Evolutionary conservation across 1,140 invertebrate genomes (phyloP), one percentile per base, ranked within the genome.

Genomic region (Ctenoplectra terminalis): DNA sequence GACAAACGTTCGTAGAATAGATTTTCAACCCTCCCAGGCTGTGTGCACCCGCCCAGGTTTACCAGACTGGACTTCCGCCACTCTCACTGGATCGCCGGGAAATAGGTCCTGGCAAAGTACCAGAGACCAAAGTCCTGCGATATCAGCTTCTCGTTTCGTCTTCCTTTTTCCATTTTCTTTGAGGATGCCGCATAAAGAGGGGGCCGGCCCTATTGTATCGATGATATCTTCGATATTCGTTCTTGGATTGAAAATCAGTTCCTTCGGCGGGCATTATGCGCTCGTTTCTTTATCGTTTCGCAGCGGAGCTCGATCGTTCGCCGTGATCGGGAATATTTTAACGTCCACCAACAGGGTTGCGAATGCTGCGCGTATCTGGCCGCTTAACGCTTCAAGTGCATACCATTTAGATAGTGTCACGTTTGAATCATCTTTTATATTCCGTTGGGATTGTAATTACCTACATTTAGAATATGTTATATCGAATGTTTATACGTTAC

Each of bases 41-140:
- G 17, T n/a, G 40, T 23, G 60, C 58, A 50, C 48, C 11, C 87
- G 40, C 52, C 26, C 34, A 23, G 71, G 71, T 66, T 86, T 82
- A 88, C 84, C 87, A 86, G 87, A 87, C 86, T 84, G 86, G 83
- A 90, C 87, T 91, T 91, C 89, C 89, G 89, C 73, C 83, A 79
- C 77, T 83, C 74, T 56, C 67, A 58, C 50, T 85, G 79, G 78
- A 72, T 72, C 52, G 56, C 31, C 73, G 73, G 70, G 83, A 86
- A 86, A 86, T 37, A 80, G 70, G 63, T 66, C 63, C 56, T 85
- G 79, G 72, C 72, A 82, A 26, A 80, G 31, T 76, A 54, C 48
- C 75, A 61, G 52, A 73, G 52, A 81, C 31, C 43, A 61, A 61
- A 87, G 67, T 87, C 83, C 69, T 66, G 50, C 84, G 82, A 81